Base-by-base conservation (phyloP, 2,113 vertebrate genomes). In the Antidorcas marsupialis region DNA sequence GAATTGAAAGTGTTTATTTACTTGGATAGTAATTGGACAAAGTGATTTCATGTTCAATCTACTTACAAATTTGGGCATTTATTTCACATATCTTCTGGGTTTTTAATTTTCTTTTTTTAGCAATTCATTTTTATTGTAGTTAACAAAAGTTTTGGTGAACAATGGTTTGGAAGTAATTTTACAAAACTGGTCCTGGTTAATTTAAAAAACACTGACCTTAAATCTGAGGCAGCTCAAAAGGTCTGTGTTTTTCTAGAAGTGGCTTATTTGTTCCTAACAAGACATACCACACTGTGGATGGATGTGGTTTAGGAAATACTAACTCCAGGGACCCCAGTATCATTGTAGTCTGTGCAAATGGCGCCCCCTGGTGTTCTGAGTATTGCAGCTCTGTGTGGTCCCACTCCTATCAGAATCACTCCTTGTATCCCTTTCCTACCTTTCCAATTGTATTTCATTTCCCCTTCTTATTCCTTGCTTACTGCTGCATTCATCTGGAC, bases 291-390 rank as follows among this genome's bases (percentile, higher is more conserved):
- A 84, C 28, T 6, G 33, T 8, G 33, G 52, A 62, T 93, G 55
- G 57, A 47, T 5, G 23, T 9, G 47, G n/a, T 52, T 11, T 91
- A 76, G 52, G 14, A 6, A 12, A 8, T 4, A 14, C 52, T 3
- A 59, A 19, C 5, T 14, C 52, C 17, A 2, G 28, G 47, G 79
- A 50, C 17, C 19, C n/a, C 14, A 1, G 17, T 7, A 53, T 84
- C 67, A n/a, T 11, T 71, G 64, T 25, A 27, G 8, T n/a, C 59
- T 81, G 0, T 96, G 94, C 74, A 82, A 36, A 91, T 30, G 50
- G 93, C 4, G 55, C 60, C 91, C 64, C 86, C 97, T 97, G 78
- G 78, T 93, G 93, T 52, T 88, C 5, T 2, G n/a, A 96, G 76
- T 6, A 0, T 9, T n/a, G 79, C 33, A 81, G 47, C 27, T 74